Base-by-base conservation (phyloP, 2,113 vertebrate genomes). In the Globicephala melas region DNA sequence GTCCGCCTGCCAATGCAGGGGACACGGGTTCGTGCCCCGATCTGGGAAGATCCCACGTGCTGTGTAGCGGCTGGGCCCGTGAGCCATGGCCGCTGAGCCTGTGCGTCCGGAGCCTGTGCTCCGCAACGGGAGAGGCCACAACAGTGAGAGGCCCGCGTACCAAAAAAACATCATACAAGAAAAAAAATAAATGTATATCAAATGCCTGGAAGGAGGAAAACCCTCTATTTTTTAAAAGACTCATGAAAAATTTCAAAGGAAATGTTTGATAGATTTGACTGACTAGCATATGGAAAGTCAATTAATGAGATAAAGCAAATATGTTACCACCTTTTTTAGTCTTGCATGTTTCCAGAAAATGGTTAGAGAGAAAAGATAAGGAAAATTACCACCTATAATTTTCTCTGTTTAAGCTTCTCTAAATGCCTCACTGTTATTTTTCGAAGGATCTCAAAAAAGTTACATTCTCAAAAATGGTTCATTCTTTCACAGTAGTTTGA, bases 321-420 rank as follows among this genome's bases (percentile, higher is more conserved):
- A 33, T 31, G 8, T 44, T 28, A 60, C 5, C 28, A 62, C 74
- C 10, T 38, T 53, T 91, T 58, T 74, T 71, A 92, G 50, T 71
- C 63, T 80, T 88, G n/a, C 53, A 82, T 62, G 58, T 85, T 81
- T 95, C 36, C 58, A 77, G 53, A 93, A 94, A 91, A 91, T 91
- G 67, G 47, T 92, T 55, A 80, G 60, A 76, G 33, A 74, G 20
- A 76, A 25, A 73, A 93, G 44, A 91, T 89, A 83, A 94, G 85
- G 50, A 89, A 76, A 70, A 95, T 14, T 73, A 68, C 44, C 67
- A 95, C 47, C 60, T 47, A 95, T 62, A 76, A 94, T 94, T 94
- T 86, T 86, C 55, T 81, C 62, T 82, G 7, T 65, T 94, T 91
- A 91, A 97, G 14, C 28, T 86, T 53, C 76, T 92, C 38, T 62